Evolutionary conservation across 2,888 invertebrate species (phyloP), one percentile per base, ranked within the genome.

Genomic region (Lydus trimaculatus): DNA sequence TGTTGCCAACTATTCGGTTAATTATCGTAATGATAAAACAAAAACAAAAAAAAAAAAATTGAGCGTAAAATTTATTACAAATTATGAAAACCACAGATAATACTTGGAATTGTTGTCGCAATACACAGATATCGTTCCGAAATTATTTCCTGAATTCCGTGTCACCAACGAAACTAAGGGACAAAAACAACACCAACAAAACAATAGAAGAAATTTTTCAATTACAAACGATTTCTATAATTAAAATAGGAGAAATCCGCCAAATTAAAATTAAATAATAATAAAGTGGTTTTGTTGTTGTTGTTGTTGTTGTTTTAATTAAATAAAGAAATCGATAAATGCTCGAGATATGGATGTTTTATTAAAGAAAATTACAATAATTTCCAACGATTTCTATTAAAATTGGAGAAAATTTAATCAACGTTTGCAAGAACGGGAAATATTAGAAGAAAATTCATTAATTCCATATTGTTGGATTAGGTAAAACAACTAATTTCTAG

Each of bases 1-100:
- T 60, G 33, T n/a, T n/a, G n/a, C 58, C 39, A 64, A 56, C 39
- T 66, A 66, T 69, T 69, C 59, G 66, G 69, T 66, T 69, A 69
- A 69, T 69, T 69, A 63, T 66, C 60, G 63, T 66, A 69, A 17
- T 61, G 60, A 31, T 23, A 66, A 61, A 33, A 62, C 25, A 28
- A 56, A 65, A 65, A 36, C 2, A 13, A 43, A 8, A 2, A n/a
- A 43, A 39, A 15, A 39, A 39, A 39, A 69, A 69, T 63, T 68
- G 31, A 58, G 58, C 63, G 33, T 58, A 31, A 28, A 58, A 59
- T 68, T 64, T 64, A 5, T 36, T 64, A 9, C 20, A 61, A 39
- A n/a, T 28, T 58, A 31, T 28, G 20, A 25, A 56, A 64, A 68
- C 64, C 67, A 68, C 67, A 68, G 28, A 64, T 52, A 67, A 61